Evolutionary conservation across 2,888 invertebrate species (phyloP), one percentile per base, ranked within the genome.

Genomic region (Cerastoderma edule): DNA sequence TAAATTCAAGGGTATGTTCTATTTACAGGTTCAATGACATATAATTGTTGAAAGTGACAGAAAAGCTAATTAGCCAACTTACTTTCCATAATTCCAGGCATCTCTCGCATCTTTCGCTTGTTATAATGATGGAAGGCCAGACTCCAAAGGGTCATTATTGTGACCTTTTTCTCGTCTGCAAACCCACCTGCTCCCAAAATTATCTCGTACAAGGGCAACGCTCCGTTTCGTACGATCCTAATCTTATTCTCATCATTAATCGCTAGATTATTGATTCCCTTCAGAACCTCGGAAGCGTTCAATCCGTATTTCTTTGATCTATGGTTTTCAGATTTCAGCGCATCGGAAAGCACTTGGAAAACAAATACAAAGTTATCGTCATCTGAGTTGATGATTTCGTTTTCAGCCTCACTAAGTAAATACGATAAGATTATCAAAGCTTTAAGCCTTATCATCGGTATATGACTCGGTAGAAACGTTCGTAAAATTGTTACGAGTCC

Each of bases 371-470:
- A 86, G 35, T 88, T 86, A 13, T 87, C 86, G 68, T 87, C 87
- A 13, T 86, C 87, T 0, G 90, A 87, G 68, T 86, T 88, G 19
- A 90, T 83, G 10, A 89, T 65, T 50, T 87, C 86, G 72, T 87
- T 90, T 76, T 91, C 89, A n/a, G 86, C 83, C 75, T 91, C 91
- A 57, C 83, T 85, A 6, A 91, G 82, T 32, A 92, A 83, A 70
- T 90, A 91, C 8, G 91, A 90, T 67, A 91, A 80, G 19, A 90
- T 85, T 33, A 92, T 85, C 27, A 89, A 81, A 3, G 90, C 85
- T 74, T 91, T 91, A 2, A 90, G 88, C 64, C 88, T 81, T 5
- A 92, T 79, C 83, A 91, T 88, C 10, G 78, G 77, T 44, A 75
- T 46, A 16, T 75, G 68, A 64, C 80, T 78, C 19, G 30, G 56